Percentiles rank a stretch among this genome's conserved stretches.
Evolutionary conservation across 2,888 invertebrate genomes (phyloP).

Genomic region (Heliconius cydno): DNA sequence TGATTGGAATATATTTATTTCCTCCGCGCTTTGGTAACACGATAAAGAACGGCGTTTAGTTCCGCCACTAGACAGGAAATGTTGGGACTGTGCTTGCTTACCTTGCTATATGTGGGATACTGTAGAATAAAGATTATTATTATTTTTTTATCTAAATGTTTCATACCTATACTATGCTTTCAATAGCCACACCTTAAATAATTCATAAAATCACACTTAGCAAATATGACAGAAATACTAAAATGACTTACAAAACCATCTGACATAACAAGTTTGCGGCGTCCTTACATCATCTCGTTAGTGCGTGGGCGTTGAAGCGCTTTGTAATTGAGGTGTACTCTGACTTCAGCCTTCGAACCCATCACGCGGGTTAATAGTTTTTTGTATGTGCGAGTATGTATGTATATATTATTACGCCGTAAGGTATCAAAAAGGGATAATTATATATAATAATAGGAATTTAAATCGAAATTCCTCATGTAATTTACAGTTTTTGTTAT

Average conservation of each 20-base stretch:
- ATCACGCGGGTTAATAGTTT: constrained; percentile 6
- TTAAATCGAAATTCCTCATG: neutral
- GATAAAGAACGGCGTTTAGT: too few species aligned
- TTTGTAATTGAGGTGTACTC: constrained; percentile 28
- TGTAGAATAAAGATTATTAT: too few species aligned
- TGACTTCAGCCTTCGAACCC: constrained; percentile 18
- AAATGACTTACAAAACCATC: constrained; percentile 2
- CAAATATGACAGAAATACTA: neutral
- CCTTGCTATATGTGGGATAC: too few species aligned
- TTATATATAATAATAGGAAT: neutral
- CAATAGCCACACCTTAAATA: neutral
- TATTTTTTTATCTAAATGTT: too few species aligned
- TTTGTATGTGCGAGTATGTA: neutral
- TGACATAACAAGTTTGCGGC: neutral
- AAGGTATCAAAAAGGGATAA: neutral
- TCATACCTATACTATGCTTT: too few species aligned
- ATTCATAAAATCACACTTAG: neutral
- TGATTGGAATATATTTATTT: too few species aligned
- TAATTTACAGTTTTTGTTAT: constrained; percentile 3
- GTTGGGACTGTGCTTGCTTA: too few species aligned
- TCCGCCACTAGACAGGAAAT: too few species aligned
- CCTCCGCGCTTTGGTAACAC: too few species aligned
- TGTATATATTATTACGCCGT: neutral
- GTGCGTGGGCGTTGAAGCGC: constrained; percentile 24
- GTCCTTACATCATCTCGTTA: constrained; percentile 14